Evolutionary conservation across 2,888 invertebrate genomes (phyloP), one percentile per base, ranked within the genome.

Genomic region (Drymonia ruficornis): DNA sequence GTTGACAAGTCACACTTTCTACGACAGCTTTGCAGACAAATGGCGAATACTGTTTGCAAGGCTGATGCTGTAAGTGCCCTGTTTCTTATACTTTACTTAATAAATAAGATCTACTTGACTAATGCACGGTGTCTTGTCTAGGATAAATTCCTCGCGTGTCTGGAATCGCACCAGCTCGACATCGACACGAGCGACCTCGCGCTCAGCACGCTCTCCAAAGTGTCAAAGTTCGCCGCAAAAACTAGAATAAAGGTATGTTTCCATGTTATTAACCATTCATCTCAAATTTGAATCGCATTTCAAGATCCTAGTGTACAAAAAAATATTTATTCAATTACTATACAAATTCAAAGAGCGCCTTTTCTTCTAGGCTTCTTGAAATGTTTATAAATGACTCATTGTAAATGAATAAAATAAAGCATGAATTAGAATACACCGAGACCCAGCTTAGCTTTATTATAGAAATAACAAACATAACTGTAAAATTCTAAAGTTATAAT

Each of bases 31-130:
- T 98, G 98, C 81, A 95, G 97, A 79, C 97, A 97, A 86, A 97
- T 98, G 94, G 98, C 98, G 45, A 97, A 97, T 81, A 97, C 97
- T 67, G 96, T 97, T 70, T 98, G 98, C 89, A 96, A 97, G 84
- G 96, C 98, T 69, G 98, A 98, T 94, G 96, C 97, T 80, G 98
- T 98, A 89, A 94, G 96, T 93, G 47, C 9, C 36, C 54, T 29
- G 1, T 67, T 44, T 23, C 23, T 29, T 44, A 6, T 13, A 23
- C n/a, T 40, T 7, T 3, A 40, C 40, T 15, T n/a, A 7, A 40
- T 40, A 15, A 40, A 40, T 40, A 31, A 31, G 5, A 4, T n/a
- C 2, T 1, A 36, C 5, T 13, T 13, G 3, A 36, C n/a, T n/a
- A 12, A 36, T 36, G 4, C 6, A 12, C 36, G 1, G 2, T 36